Evolutionary conservation across 2,113 vertebrate species (phyloP), one percentile per base, ranked within the genome.

Genomic region (Acanthisitta chloris): DNA sequence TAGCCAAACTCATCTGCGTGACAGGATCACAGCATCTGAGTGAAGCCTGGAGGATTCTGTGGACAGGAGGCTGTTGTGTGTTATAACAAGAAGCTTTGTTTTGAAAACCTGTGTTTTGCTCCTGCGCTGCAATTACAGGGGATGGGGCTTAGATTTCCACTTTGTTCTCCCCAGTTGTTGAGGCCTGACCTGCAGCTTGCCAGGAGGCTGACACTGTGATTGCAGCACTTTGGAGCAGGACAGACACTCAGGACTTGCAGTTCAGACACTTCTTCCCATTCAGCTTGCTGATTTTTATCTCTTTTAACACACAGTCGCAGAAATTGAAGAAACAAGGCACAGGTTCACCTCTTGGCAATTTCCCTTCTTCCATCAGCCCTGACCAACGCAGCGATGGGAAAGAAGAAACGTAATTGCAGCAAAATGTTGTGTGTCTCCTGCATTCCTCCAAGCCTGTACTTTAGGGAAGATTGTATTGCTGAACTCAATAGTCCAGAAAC

Each of bases 61-160:
- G 64, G 77, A 59, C 57, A 54, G 94, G 25, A 86, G 42, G 16
- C 45, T 64, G 45, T 64, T 45, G 59, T 59, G 61, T 1, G 8
- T 81, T 58, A 7, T 12, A 70, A 85, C 81, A 26, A 76, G 91
- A 83, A 88, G 59, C 86, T 92, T 76, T 62, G 51, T 89, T 94
- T 90, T 81, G 71, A 88, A 94, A 94, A 82, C 81, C 81, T 72
- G 40, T 85, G 14, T 81, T 94, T 96, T 94, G 59, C 83, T 81
- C 66, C 43, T 59, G 6, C 71, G 33, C 34, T 73, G 29, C 9
- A 3, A 48, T 91, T 73, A 46, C 61, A 24, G 42, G 38, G 80
- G 58, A 55, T 65, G 59, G 36, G 61, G 26, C 81, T 91, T 86
- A 67, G 88, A 67, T 96, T 94, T 81, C 66, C 71, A 65, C 81